Base-by-base conservation (phyloP, 2,888 invertebrate species). In the Orgyia antiqua region DNA sequence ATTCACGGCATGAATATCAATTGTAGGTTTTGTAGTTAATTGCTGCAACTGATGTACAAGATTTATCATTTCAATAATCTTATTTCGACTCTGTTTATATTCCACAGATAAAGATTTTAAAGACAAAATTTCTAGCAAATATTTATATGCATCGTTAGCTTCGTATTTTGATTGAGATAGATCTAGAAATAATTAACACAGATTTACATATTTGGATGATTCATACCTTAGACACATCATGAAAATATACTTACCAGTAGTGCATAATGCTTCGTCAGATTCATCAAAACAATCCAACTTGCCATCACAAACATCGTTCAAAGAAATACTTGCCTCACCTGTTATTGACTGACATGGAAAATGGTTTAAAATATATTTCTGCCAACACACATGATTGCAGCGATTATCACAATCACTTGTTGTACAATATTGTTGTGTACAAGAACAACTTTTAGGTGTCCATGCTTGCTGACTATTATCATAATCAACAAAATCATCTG, bases 231-330 rank as follows among this genome's bases (percentile, higher is more conserved):
- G 5, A 15, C 4, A 6, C 6, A 20, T 10, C 21, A 11, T 24
- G 13, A n/a, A 2, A 8, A 10, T 3, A 10, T 7, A 32, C 36
- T 39, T 59, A 76, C 77, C 70, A 41, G 29, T 29, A n/a, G 42
- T 41, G 42, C 84, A 84, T 24, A 33, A 56, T 12, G 15, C 45
- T 53, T 84, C 84, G 46, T 84, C 84, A 13, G 63, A 57, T 51
- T 76, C 70, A 45, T 82, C 78, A 29, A 51, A 63, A 42, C 84
- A 84, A 36, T 84, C 84, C 9, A 68, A 38, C 68, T 78, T 82
- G 0, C 84, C 83, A 36, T 84, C 80, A 41, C 84, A 83, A 20
- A 83, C 25, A 1, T 48, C 39, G 42, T 71, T 59, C 8, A 83
- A 27, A 2, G 67, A 28, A 4, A 83, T 51, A 24, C 52, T 54